Evolutionary conservation across 2,113 vertebrate genomes (phyloP), one percentile per base, ranked within the genome.

Genomic region (Misgurnus anguillicaudatus): DNA sequence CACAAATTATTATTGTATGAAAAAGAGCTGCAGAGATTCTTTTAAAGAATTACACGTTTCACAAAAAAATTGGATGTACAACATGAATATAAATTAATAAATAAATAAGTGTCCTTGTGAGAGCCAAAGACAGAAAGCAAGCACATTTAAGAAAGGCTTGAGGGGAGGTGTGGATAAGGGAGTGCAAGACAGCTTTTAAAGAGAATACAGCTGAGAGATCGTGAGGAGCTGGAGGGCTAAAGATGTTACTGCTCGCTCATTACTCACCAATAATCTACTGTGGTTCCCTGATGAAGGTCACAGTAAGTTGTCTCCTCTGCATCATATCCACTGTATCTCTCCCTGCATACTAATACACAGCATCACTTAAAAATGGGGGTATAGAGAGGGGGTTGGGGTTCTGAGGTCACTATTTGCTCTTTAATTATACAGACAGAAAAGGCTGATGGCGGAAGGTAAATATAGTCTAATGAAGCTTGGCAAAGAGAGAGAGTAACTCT

Each of bases 261-360:
- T 79, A 79, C 81, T 66, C 79, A 42, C 64, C 78, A 66, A 68
- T 84, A 84, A 84, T 84, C 80, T 78, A 65, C 71, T 73, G 39
- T 60, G 80, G 76, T 42, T 82, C 77, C 31, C 72, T 63, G 47
- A 74, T 84, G 83, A 84, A 84, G 83, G 83, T 84, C 83, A 84
- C 66, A 61, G 36, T 73, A 61, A 64, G 75, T 80, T 75, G 79
- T 69, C 69, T 63, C 31, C 65, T 51, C 66, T n/a, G 36, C 65
- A 79, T 79, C 80, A 78, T 76, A 82, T 68, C 79, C 71, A 7
- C 55, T 58, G 39, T 24, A n/a, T 39, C 53, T 55, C 66, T 62
- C 9, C 10, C 11, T 68, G 83, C 83, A 82, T 84, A 84, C 80
- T 84, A 84, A 84, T n/a, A 82, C 36, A 58, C 66, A 39, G 63